phyloP scores from a whole-genome alignment of 1,140 invertebrate genomes.

The Portunus trituberculatus region DNA sequence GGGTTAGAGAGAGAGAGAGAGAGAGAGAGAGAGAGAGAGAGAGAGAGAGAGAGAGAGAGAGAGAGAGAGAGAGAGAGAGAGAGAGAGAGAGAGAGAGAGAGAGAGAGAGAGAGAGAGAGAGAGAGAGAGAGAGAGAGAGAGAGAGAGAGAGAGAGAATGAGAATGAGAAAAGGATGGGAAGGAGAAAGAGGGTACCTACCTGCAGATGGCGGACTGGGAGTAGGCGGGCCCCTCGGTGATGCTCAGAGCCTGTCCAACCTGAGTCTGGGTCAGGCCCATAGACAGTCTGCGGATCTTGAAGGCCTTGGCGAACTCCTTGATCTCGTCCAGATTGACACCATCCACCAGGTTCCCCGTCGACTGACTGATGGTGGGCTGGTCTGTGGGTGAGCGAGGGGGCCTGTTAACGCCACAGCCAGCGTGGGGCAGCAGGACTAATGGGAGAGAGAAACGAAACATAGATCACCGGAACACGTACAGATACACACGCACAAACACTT shows the following conservation, averaged over 20 bases:
- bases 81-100: conserved; percentile 11
- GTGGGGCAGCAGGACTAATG: conserved; percentile 28
- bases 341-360: conserved; percentile 96
- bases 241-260: conserved; percentile 95
- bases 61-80: not conserved
- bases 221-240: conserved; percentile 98
- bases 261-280: conserved; percentile 96
- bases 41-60: not conserved
- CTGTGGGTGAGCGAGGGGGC: conserved; percentile 80
- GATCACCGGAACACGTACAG: not conserved
- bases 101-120: not conserved
- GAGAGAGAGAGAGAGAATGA: not conserved
- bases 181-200: conserved; percentile 84
- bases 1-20: not conserved
- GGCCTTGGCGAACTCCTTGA: conserved; percentile 98
- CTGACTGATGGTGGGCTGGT: conserved; percentile 93
- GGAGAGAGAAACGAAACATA: conserved; percentile 24
- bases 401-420: conserved; percentile 36
- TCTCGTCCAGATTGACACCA: conserved; percentile 97
- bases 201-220: conserved; percentile 99
- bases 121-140: not conserved
- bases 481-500: conserved; percentile 34
- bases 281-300: conserved; percentile 96
- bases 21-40: conserved; percentile 6
- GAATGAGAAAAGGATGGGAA: not conserved